Conservation (phyloP, 2,888 invertebrate genomes). For the Heliconius sara region DNA sequence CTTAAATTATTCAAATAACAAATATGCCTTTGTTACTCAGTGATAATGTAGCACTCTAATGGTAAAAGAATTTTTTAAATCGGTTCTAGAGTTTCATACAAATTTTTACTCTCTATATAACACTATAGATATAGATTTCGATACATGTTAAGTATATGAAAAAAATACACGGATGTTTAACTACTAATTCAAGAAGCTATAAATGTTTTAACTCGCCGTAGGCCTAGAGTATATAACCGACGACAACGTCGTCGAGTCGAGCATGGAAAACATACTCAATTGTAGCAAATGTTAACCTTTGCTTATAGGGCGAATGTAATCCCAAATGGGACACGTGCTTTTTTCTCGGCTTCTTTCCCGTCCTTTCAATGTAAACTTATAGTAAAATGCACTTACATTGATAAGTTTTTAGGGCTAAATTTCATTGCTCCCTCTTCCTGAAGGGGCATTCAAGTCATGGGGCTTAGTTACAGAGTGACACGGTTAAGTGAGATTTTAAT, state of each 20-base stretch:
- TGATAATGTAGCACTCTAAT: too few relatives aligned
- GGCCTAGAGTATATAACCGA: conserved; percentile 22
- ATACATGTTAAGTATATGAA: not conserved
- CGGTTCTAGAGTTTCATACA: too few relatives aligned
- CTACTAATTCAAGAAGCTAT: not conserved
- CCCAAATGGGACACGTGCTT: conserved; percentile 83
- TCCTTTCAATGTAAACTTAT: conserved; percentile 49
- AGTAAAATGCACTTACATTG: conserved; percentile 54
- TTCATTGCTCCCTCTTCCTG: conserved; percentile 41
- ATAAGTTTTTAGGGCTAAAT: conserved; percentile 52
- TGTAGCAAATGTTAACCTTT: conserved; percentile 76
- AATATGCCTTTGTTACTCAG: too few relatives aligned
- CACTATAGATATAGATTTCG: too few relatives aligned
- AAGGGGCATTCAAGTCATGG: conserved; percentile 69
- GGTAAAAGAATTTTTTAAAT: too few relatives aligned
- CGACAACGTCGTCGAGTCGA: conserved; percentile 19
- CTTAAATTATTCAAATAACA: too few relatives aligned
- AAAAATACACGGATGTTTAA: not conserved
- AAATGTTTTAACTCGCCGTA: conserved; percentile 4
- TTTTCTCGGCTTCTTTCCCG: conserved; percentile 74
- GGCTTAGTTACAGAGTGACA: conserved; percentile 76
- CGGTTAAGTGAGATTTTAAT: conserved; percentile 81
- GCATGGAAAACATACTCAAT: conserved; percentile 52
- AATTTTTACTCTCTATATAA: too few relatives aligned
- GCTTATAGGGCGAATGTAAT: conserved; percentile 80